A percentile compares a stretch with the other conserved stretches of the same genome.
phyloP scores from a whole-genome alignment of 2,888 invertebrate genomes.

The Cheilosia vernalis region DNA sequence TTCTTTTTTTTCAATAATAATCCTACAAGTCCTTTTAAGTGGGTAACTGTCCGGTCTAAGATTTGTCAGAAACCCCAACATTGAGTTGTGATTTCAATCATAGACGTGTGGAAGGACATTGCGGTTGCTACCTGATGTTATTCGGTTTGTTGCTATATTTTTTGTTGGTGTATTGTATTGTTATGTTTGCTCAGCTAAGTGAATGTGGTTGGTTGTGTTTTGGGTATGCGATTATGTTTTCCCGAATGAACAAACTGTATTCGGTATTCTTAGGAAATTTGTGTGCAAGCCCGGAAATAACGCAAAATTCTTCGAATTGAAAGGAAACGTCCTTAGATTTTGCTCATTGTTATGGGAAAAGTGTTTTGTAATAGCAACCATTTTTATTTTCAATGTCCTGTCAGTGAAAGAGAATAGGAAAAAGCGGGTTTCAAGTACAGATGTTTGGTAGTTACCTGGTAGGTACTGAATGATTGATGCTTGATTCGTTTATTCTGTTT shows the following conservation, averaged over 20 bases:
- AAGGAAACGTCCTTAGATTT: background rate
- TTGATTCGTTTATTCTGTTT: no score
- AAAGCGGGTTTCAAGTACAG: no score
- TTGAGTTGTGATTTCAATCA: background rate
- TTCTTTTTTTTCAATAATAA: background rate
- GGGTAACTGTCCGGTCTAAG: no score
- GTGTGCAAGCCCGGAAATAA: conserved; percentile 4
- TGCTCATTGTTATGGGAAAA: background rate
- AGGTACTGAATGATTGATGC: no score
- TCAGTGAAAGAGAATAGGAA: no score
- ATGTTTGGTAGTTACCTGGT: no score
- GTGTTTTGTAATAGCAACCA: background rate
- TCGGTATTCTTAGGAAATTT: background rate
- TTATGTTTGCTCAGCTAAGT: background rate
- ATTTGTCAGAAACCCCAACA: background rate
- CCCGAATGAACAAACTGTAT: background rate
- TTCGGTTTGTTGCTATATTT: background rate
- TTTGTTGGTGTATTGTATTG: background rate
- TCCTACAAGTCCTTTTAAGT: background rate
- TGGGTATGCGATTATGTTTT: background rate
- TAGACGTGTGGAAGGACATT: background rate
- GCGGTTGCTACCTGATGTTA: conserved; percentile 4
- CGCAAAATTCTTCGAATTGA: background rate
- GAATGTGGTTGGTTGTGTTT: background rate
- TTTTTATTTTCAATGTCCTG: no score